Evolutionary conservation across 2,113 vertebrate genomes (phyloP), one percentile per base, ranked within the genome.

Genomic region (Ophiodon elongatus): DNA sequence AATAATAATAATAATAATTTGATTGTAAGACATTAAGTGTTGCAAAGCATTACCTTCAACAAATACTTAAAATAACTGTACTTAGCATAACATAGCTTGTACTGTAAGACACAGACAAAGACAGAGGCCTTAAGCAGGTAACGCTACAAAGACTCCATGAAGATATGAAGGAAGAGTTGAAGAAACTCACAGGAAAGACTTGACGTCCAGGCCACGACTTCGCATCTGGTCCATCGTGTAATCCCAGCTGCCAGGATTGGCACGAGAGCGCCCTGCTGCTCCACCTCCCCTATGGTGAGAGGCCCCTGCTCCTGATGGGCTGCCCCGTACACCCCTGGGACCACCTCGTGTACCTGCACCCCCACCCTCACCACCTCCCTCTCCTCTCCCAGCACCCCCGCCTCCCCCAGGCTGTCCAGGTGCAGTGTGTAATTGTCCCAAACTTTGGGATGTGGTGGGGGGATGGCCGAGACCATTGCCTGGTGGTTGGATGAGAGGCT

Each of bases 211-310:
- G 96, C 98, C 98, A 17, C 97, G 97, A 93, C 96, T 98, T 93
- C 96, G 96, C 91, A 99, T 98, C 95, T 99, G 97, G 93, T 98
- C 97, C 97, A 98, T 98, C 96, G 99, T 96, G 93, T 98, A 96
- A 95, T 99, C 98, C 98, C 97, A 99, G 96, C 98, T 99, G 93
- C 98, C 98, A 0, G 98, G 97, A 87, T 95, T 97, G 91, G 94
- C 96, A 73, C 95, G 95, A 77, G 95, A 95, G 91, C 94, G 95
- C 86, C 96, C 96, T 37, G 96, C 96, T 25, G 88, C 70, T 69
- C 95, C 96, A 39, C 95, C 95, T 76, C 93, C 93, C 86, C 95
- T 96, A 82, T 95, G 92, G 91, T 96, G 97, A 91, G 97, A 96
- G 82, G 96, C 93, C 37, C 97, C 97, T 27, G 88, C 92, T 93